phyloP scores from a whole-genome alignment of 2,888 invertebrate species.

The Caenorhabditis sp. region DNA sequence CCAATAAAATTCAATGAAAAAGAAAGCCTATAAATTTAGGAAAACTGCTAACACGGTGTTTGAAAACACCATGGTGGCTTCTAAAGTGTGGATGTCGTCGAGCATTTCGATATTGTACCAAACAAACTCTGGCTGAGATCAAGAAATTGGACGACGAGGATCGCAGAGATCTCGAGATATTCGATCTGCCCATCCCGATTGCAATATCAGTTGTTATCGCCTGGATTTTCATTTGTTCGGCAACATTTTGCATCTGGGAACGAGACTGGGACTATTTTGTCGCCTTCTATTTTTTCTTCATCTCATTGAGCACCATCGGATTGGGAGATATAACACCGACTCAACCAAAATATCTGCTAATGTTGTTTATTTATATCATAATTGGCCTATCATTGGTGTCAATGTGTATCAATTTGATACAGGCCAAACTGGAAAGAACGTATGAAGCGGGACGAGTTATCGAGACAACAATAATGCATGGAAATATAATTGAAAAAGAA shows the following conservation, averaged over 20 bases:
- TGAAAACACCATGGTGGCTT: conserved; percentile 67
- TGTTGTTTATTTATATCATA: conserved; percentile 89
- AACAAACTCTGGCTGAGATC: conserved; percentile 65
- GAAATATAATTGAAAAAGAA: neutral
- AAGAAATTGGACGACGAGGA: conserved; percentile 61
- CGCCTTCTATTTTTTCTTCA: conserved; percentile 94
- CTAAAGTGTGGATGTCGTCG: conserved; percentile 65
- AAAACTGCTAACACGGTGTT: conserved; percentile 58
- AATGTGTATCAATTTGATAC: conserved; percentile 96
- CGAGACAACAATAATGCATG: neutral
- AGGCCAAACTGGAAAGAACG: conserved; percentile 62
- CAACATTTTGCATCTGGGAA: conserved; percentile 76
- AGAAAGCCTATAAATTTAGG: too few relatives aligned
- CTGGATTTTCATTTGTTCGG: conserved; percentile 87
- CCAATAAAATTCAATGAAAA: too few relatives aligned
- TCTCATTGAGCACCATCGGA: conserved; percentile 78
- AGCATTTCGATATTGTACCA: conserved; percentile 66
- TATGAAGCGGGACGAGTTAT: conserved; percentile 55
- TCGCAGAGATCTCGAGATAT: conserved; percentile 78
- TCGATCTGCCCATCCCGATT: conserved; percentile 89
- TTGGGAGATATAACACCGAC: conserved; percentile 73
- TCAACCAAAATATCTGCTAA: conserved; percentile 87
- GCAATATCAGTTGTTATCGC: conserved; percentile 83
- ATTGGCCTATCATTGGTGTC: conserved; percentile 93
- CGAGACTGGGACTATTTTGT: conserved; percentile 86